These are phyloP conservation scores for Scaeva pyrastri DNA, from an alignment of 2,888 invertebrate genomes.

Conservation along the genomic window DNA sequence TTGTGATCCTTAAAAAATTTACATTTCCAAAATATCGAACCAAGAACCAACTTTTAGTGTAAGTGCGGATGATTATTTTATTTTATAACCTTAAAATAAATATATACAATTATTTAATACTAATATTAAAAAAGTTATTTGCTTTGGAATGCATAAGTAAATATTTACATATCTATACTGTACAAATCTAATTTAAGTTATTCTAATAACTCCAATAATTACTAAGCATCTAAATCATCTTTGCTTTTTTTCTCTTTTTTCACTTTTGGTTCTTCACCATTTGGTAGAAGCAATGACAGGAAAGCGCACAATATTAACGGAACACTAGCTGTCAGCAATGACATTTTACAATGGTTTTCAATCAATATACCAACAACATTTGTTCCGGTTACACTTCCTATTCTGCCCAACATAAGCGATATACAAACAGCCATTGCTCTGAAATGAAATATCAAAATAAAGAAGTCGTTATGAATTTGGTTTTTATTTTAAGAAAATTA, in stretches of 20 bases:
- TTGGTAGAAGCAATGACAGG: slow-evolving; percentile 72
- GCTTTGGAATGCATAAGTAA: too few relatives aligned
- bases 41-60: too few relatives aligned
- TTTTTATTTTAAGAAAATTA: too few relatives aligned
- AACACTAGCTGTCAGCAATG: slow-evolving; percentile 70
- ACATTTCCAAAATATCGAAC: too few relatives aligned
- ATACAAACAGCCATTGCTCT: slow-evolving; percentile 78
- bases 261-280: slow-evolving; percentile 36
- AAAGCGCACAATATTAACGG: slow-evolving; percentile 67
- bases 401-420: slow-evolving; percentile 77
- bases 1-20: too few relatives aligned
- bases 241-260: not conserved
- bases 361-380: slow-evolving; percentile 76
- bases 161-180: too few relatives aligned
- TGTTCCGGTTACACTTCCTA: slow-evolving; percentile 77
- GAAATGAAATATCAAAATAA: slow-evolving; percentile 77
- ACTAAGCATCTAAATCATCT: not conserved
- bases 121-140: too few relatives aligned
- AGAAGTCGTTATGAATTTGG: not conserved
- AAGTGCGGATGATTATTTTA: too few relatives aligned
- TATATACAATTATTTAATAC: too few relatives aligned
- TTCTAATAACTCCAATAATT: too few relatives aligned
- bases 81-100: too few relatives aligned
- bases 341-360: slow-evolving; percentile 73
- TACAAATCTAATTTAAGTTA: too few relatives aligned